phyloP scores from a whole-genome alignment of 2,113 vertebrate genomes.

The Petromus typicus region DNA sequence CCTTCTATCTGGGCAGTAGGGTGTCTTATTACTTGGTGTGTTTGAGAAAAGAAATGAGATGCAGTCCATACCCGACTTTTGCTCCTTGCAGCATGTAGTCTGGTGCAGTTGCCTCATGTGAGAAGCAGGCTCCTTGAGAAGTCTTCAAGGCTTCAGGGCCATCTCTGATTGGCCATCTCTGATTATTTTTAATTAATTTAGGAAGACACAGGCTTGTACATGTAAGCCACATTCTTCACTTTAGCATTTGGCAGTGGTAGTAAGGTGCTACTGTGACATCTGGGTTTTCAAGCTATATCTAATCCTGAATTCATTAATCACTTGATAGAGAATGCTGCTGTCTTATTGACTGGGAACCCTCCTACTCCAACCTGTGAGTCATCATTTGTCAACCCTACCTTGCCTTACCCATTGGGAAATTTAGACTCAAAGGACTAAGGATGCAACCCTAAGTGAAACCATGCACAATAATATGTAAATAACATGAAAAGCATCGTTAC shows the following conservation, averaged over 20 bases:
- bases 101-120: background rate
- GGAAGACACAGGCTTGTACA: background rate
- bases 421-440: background rate
- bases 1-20: background rate
- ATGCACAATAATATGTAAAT: background rate
- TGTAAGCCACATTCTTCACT: background rate
- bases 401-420: constrained; percentile 1
- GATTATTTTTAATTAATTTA: background rate
- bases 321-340: background rate
- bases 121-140: background rate
- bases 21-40: background rate
- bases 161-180: background rate
- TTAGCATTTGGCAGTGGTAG: background rate
- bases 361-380: too few relatives aligned
- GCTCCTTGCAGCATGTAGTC: background rate
- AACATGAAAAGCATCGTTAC: background rate
- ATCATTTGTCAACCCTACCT: background rate
- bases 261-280: background rate
- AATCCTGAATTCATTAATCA: background rate
- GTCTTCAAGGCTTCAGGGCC: background rate
- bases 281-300: too few relatives aligned
- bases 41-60: background rate
- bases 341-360: background rate
- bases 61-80: background rate
- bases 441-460: background rate